phyloP scores from a whole-genome alignment of 1,140 invertebrate genomes.

The Mercenaria mercenaria region DNA sequence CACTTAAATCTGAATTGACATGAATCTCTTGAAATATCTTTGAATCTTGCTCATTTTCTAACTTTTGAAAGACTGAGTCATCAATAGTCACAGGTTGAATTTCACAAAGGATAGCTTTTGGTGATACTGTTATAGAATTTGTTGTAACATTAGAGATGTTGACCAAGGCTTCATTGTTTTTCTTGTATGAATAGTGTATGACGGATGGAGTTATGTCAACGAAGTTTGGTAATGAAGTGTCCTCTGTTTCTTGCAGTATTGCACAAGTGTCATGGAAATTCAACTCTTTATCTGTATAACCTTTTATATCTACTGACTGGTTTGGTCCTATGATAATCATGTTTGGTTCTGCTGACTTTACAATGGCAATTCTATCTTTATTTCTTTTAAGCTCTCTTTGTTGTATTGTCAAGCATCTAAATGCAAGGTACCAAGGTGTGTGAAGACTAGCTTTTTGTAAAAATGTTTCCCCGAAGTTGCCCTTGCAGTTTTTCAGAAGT shows the following conservation, averaged over 20 bases:
- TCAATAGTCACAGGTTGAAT: slow-evolving; percentile 61
- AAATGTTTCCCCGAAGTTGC: slow-evolving; percentile 41
- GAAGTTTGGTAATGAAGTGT: slow-evolving; percentile 36
- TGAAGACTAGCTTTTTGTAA: slow-evolving; percentile 43
- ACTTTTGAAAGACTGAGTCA: neutral
- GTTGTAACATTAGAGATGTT: slow-evolving; percentile 59
- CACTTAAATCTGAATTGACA: neutral
- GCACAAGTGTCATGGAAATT: slow-evolving; percentile 55
- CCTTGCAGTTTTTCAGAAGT: slow-evolving; percentile 23
- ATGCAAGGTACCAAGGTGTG: slow-evolving; percentile 53
- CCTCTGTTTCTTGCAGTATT: slow-evolving; percentile 50
- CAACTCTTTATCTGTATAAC: slow-evolving; percentile 53
- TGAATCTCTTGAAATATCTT: neutral
- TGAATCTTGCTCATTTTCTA: neutral
- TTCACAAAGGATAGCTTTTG: slow-evolving; percentile 65
- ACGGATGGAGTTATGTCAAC: slow-evolving; percentile 60
- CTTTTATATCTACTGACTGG: neutral
- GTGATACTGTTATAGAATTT: slow-evolving; percentile 52
- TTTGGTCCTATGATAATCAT: slow-evolving; percentile 60
- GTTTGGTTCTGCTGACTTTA: slow-evolving; percentile 10
- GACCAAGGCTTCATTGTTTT: slow-evolving; percentile 31
- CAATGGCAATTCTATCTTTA: slow-evolving; percentile 39
- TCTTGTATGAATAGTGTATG: slow-evolving; percentile 38
- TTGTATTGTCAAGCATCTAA: slow-evolving; percentile 51
- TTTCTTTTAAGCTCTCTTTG: slow-evolving; percentile 46